Base-by-base conservation (phyloP, 2,888 invertebrate genomes). In the Ophioninae sp. region DNA sequence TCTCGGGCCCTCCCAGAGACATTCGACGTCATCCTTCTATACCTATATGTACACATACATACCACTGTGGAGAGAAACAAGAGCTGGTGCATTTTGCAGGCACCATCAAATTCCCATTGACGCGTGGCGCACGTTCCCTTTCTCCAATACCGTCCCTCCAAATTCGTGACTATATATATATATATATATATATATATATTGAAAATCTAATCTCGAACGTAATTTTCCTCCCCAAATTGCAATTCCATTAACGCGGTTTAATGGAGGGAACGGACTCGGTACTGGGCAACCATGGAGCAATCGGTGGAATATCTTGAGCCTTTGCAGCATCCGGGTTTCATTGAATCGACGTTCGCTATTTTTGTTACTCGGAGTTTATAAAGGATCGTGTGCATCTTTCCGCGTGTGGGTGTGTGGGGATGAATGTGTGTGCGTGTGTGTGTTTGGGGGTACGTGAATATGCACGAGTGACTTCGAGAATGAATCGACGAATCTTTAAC, bases 171-270 rank as follows among this genome's bases (percentile, higher is more conserved):
- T 79, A 6, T 69, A 44, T 69, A 56, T 30, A 50, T 30, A 50
- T 13, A 17, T 23, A 41, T 23, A 50, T 13, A 21, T 13, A 50
- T 6, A 30, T 50, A 69, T 50, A 56, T 50, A n/a, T 23, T 2
- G 3, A 69, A 41, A 7, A 74, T 64, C 23, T 78, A 78, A 78
- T 78, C 64, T 62, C 87, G 87, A 44, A 86, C 64, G 87, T 87
- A 86, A 82, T 87, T 86, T 86, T 83, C 74, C 68, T 67, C 78
- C 85, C 84, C 87, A 87, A 90, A 90, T 91, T 90, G 90, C 90
- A 88, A 89, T 90, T 89, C 88, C 89, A 90, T 90, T 90, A 90
- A 87, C 85, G 85, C 68, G 84, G 57, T 59, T 37, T 62, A 72
- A 68, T 69, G 23, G 74, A 65, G 44, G 72, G 44, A 39, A 73